Conservation (phyloP, 1,140 invertebrate genomes). For the Theocolax elegans region DNA sequence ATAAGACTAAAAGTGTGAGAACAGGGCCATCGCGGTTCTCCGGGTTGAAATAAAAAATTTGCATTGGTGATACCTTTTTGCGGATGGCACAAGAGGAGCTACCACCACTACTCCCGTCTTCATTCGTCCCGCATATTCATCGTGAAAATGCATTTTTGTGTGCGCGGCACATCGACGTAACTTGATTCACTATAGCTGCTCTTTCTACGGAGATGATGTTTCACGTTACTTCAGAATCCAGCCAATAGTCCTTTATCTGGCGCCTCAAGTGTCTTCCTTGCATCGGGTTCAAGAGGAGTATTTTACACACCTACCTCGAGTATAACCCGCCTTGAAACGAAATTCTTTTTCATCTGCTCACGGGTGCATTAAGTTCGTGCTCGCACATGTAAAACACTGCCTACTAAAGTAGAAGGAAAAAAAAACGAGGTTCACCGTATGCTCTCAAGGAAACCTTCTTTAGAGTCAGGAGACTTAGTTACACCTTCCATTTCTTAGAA, state of each 20-base stretch:
- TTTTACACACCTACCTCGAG: not conserved
- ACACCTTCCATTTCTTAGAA: not conserved
- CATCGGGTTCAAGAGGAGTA: too few species aligned
- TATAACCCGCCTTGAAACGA: not conserved
- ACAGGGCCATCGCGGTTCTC: not conserved
- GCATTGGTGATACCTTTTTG: not conserved
- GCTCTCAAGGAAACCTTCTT: not conserved
- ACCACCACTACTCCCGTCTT: too few species aligned
- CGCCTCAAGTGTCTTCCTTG: not conserved
- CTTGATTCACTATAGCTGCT: constrained; percentile 5
- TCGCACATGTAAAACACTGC: not conserved
- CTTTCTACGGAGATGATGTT: constrained; percentile 5
- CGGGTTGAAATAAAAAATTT: not conserved
- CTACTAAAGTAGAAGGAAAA: not conserved
- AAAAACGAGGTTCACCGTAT: not conserved
- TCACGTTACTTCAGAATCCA: not conserved
- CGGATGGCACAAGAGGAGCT: not conserved
- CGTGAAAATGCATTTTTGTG: constrained; percentile 10
- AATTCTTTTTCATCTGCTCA: not conserved
- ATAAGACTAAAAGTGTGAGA: not conserved
- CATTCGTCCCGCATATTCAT: too few species aligned
- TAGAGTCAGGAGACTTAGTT: not conserved
- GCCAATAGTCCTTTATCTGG: constrained; percentile 16
- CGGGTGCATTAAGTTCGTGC: not conserved
- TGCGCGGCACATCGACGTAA: constrained; percentile 4